A percentile compares a stretch with the other conserved stretches of the same genome.
phyloP scores from a whole-genome alignment of 2,888 invertebrate species.

The Ormyrus rosae region DNA sequence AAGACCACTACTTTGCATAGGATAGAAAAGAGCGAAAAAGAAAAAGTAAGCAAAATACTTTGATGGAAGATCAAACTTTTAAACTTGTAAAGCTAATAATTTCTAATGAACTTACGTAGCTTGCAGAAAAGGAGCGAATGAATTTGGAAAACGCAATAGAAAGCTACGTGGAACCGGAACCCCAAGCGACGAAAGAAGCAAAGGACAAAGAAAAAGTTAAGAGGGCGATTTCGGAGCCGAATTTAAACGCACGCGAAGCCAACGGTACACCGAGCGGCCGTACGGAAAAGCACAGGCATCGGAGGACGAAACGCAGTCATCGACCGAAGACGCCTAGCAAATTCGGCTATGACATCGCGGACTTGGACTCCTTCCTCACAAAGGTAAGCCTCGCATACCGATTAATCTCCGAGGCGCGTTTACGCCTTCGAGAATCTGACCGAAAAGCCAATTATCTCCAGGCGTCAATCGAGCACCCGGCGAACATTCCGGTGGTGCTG shows the following conservation, averaged over 20 bases:
- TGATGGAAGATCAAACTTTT: neutral
- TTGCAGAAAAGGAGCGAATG: constrained; percentile 30
- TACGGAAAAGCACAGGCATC: constrained; percentile 62
- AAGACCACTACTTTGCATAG: constrained; percentile 59
- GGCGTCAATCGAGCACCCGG: constrained; percentile 88
- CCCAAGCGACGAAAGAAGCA: constrained; percentile 37
- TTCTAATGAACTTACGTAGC: neutral
- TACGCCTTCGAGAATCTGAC: neutral
- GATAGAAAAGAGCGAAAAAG: constrained; percentile 61
- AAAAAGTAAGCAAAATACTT: constrained; percentile 55
- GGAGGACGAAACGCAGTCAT: constrained; percentile 66
- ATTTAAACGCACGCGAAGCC: constrained; percentile 77
- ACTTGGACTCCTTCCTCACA: constrained; percentile 86
- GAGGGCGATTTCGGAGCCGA: constrained; percentile 78
- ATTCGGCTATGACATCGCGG: constrained; percentile 89
- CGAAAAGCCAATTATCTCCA: constrained; percentile 66
- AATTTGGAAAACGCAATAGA: constrained; percentile 16
- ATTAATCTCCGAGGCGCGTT: neutral
- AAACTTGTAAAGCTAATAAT: neutral
- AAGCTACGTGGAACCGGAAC: constrained; percentile 21
- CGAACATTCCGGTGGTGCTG: constrained; percentile 90
- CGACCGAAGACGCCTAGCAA: constrained; percentile 69
- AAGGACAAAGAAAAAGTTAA: constrained; percentile 66
- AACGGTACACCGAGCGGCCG: constrained; percentile 67
- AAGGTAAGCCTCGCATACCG: constrained; percentile 78